These are phyloP conservation scores for Proterorhinus semilunaris DNA, from an alignment of 2,113 vertebrate genomes.

Conservation along the genomic window DNA sequence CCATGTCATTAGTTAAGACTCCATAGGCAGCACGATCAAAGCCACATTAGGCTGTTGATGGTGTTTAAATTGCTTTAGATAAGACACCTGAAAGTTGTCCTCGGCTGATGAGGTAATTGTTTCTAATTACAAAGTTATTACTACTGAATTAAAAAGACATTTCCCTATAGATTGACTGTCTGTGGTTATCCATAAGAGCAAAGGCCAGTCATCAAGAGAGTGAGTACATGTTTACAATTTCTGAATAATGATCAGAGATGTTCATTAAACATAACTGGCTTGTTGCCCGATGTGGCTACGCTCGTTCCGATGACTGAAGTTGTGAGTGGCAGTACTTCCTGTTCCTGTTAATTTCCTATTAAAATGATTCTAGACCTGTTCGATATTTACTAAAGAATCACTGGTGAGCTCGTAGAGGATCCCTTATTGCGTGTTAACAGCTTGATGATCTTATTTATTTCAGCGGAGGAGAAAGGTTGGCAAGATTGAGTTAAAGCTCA, in stretches of 20 bases:
- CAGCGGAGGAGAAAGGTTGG: no score
- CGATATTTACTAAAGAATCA: no score
- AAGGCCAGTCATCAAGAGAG: constrained; percentile 7
- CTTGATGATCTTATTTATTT: no score
- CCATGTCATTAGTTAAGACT: constrained; percentile 67
- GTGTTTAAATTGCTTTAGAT: constrained; percentile 74
- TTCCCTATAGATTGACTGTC: constrained; percentile 10
- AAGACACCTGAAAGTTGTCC: constrained; percentile 59
- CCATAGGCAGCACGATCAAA: constrained; percentile 60
- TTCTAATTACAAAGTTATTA: constrained; percentile 56
- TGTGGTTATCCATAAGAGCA: constrained; percentile 3
- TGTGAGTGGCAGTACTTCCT: no score
- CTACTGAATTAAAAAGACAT: constrained; percentile 59
- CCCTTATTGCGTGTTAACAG: no score
- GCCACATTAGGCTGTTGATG: constrained; percentile 64
- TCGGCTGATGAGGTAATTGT: constrained; percentile 44
- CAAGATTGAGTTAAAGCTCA: no score
- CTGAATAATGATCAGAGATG: background rate
- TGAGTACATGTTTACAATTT: background rate
- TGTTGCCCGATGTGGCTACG: no score
- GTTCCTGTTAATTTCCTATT: no score
- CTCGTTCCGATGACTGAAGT: no score
- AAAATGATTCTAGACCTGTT: no score
- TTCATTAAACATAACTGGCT: no score
- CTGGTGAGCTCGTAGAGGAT: no score